A percentile compares a stretch with the other conserved stretches of the same genome.
Evolutionary conservation across 2,888 invertebrate species (phyloP).

Genomic region (Schrankia costaestrigalis): DNA sequence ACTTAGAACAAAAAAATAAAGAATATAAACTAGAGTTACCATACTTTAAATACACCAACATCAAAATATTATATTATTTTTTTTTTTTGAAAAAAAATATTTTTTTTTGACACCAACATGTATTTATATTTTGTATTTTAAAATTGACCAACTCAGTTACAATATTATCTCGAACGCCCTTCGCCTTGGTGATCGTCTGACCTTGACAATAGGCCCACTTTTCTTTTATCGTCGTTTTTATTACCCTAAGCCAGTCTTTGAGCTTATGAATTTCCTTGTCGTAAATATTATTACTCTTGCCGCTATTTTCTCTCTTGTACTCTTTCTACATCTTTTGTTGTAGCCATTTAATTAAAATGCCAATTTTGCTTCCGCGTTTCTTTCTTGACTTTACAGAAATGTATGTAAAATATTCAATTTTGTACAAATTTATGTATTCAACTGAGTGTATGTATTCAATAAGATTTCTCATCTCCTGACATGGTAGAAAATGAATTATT

Average conservation of each 20-base stretch:
- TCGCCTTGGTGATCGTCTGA: conserved; percentile 14
- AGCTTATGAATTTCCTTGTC: conserved; percentile 26
- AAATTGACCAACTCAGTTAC: neutral
- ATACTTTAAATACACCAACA: no score
- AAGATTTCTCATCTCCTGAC: conserved; percentile 46
- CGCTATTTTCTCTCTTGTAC: conserved; percentile 14
- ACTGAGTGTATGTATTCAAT: conserved; percentile 48
- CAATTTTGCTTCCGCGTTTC: conserved; percentile 1
- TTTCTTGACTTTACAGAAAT: conserved; percentile 4
- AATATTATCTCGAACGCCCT: no score
- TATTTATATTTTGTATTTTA: neutral
- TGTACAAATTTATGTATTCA: conserved; percentile 22
- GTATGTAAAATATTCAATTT: conserved; percentile 19
- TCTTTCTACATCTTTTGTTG: conserved; percentile 11
- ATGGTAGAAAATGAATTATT: conserved; percentile 72
- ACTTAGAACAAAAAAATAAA: no score
- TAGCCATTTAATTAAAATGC: conserved; percentile 15
- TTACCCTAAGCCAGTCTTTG: conserved; percentile 20
- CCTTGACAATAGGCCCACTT: conserved; percentile 18
- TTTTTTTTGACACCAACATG: no score
- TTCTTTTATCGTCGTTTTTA: conserved; percentile 23
- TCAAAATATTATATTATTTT: no score
- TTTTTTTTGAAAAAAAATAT: no score
- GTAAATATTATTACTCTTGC: conserved; percentile 27
- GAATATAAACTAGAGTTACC: no score